phyloP scores from a whole-genome alignment of 2,797 vertebrate species.

The Melanotaenia trifasciata region DNA sequence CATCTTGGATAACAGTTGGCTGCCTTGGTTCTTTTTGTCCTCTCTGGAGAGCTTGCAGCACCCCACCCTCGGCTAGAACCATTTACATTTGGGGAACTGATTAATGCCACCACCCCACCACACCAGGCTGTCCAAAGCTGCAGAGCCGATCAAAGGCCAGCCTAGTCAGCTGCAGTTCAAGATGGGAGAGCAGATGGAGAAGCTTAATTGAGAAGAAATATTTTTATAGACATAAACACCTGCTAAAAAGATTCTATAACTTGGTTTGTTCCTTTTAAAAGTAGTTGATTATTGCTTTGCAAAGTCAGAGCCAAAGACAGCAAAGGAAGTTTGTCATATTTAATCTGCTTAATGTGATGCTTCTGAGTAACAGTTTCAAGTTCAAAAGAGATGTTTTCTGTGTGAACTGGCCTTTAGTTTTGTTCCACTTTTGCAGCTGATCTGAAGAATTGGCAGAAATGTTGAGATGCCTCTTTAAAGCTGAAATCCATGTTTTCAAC shows the following conservation, averaged over 20 bases:
- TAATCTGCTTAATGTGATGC: too few species aligned
- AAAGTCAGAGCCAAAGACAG: not conserved
- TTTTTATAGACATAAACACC: too few species aligned
- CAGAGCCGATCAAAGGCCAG: not conserved
- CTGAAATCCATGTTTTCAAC: not conserved
- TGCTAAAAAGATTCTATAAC: too few species aligned
- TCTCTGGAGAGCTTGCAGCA: not conserved
- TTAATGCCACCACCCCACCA: not conserved
- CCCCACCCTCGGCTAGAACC: not conserved
- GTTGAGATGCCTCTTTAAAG: not conserved
- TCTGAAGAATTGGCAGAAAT: not conserved
- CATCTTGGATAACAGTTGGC: not conserved
- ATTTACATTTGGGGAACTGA: not conserved
- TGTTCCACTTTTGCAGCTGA: not conserved
- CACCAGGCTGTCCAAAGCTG: not conserved
- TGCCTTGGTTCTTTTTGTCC: not conserved
- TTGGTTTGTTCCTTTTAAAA: not conserved
- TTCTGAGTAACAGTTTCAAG: not conserved
- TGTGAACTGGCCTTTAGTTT: not conserved
- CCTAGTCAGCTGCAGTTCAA: not conserved
- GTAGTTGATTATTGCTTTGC: not conserved
- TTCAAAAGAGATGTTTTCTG: not conserved
- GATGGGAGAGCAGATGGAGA: constrained; percentile 3
- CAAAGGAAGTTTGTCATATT: too few species aligned
- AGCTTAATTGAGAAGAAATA: not conserved